Evolutionary conservation across 2,797 vertebrate species (phyloP).

Genomic region (Buceros bicornis): DNA sequence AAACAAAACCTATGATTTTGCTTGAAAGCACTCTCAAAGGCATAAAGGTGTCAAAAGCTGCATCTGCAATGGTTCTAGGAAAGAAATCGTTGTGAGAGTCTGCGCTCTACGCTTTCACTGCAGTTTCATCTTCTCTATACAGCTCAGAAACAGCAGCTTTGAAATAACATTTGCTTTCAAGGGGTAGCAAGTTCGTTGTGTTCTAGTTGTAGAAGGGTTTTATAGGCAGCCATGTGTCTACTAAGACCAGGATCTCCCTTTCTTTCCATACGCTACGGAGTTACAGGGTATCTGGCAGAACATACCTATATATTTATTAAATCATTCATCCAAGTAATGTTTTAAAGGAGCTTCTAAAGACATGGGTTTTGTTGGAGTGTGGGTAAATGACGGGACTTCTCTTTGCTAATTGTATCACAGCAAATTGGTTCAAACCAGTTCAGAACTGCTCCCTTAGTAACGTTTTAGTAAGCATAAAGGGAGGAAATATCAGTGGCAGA

Average conservation of each 20-base stretch:
- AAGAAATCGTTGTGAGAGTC: neutral
- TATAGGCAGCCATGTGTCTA: accelerated
- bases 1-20: neutral
- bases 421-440: neutral
- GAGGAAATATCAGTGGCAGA: neutral
- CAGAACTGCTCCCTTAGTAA: neutral
- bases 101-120: neutral
- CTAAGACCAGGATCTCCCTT: neutral
- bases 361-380: neutral
- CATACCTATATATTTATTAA: neutral
- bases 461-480: neutral
- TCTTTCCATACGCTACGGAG: neutral
- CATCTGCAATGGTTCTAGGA: neutral
- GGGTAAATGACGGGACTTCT: neutral
- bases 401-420: neutral
- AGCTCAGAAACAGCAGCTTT: neutral
- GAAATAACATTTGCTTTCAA: neutral
- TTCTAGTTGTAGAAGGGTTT: neutral
- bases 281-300: neutral
- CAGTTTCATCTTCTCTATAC: neutral
- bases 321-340: neutral
- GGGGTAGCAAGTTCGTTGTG: neutral
- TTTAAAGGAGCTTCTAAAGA: neutral
- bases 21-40: neutral
- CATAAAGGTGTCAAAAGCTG: neutral